These are phyloP conservation scores for Eupithecia vulgata DNA, from an alignment of 2,888 invertebrate species.

Conservation along the genomic window DNA sequence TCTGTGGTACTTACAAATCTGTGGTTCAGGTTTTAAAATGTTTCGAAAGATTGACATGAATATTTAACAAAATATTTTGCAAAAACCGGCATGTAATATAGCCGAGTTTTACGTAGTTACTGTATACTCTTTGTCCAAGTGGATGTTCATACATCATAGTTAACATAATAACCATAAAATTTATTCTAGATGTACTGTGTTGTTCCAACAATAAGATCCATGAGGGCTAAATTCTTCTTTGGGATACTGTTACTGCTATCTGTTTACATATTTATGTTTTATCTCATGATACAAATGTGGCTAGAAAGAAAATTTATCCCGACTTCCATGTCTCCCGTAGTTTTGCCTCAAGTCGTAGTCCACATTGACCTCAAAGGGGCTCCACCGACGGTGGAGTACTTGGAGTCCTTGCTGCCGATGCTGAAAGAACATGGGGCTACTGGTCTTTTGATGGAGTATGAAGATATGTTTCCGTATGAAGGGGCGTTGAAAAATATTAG, in stretches of 20 bases:
- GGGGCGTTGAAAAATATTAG: constrained; percentile 84
- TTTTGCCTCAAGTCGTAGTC: constrained; percentile 85
- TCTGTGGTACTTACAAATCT: too few relatives aligned
- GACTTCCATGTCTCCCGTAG: constrained; percentile 27
- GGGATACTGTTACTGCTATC: constrained; percentile 9
- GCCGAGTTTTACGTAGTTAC: too few relatives aligned
- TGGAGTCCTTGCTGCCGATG: constrained; percentile 84
- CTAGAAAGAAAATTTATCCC: constrained; percentile 4
- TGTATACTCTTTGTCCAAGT: too few relatives aligned
- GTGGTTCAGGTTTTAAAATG: background rate
- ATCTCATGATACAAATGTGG: constrained; percentile 28
- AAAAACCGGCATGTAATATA: background rate
- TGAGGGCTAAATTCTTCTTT: constrained; percentile 22
- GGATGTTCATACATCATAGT: background rate
- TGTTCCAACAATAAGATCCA: constrained; percentile 17
- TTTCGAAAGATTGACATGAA: background rate
- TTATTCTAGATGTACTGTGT: constrained; percentile 21
- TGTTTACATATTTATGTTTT: constrained; percentile 33
- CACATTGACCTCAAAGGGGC: constrained; percentile 94
- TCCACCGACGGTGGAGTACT: constrained; percentile 87
- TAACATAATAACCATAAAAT: constrained; percentile 8
- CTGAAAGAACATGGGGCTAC: constrained; percentile 88
- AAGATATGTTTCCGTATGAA: constrained; percentile 93
- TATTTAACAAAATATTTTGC: background rate
- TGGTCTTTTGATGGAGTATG: constrained; percentile 92